phyloP scores from a whole-genome alignment of 2,113 vertebrate species.

The Tachysurus fulvidraco region DNA sequence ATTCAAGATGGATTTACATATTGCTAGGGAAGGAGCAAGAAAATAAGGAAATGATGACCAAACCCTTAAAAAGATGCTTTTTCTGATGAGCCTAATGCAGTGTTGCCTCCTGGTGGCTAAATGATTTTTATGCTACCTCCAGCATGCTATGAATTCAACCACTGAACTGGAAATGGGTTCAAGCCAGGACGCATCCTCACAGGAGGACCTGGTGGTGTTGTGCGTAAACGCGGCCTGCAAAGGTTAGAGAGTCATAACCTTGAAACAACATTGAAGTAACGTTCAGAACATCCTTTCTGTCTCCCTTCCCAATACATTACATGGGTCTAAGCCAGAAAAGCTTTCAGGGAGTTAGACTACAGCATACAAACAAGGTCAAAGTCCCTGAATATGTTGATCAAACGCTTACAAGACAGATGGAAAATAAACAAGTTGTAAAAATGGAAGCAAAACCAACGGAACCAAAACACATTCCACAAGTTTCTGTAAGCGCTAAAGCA shows the following conservation, averaged over 20 bases:
- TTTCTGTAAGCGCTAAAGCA: conserved; percentile 1
- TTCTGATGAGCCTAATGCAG: neutral
- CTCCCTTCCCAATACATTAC: conserved; percentile 1
- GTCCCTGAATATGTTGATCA: conserved; percentile 16
- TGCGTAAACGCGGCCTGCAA: conserved; percentile 44
- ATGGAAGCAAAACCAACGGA: neutral
- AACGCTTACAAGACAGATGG: conserved; percentile 7
- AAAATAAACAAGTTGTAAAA: neutral
- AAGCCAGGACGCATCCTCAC: conserved; percentile 13
- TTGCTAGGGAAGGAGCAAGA: conserved; percentile 16
- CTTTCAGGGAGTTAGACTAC: neutral
- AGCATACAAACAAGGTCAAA: conserved; percentile 15
- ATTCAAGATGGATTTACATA: conserved; percentile 11
- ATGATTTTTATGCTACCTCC: neutral
- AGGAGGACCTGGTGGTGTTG: conserved; percentile 45
- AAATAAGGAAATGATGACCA: neutral
- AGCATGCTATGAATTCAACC: neutral
- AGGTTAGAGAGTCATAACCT: conserved; percentile 27
- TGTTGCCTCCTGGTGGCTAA: conserved; percentile 38
- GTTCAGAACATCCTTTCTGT: neutral
- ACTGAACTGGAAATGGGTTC: neutral
- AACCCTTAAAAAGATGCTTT: neutral
- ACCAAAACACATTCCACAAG: neutral
- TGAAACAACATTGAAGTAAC: conserved; percentile 1
- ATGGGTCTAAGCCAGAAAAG: conserved; percentile 18